A percentile compares a stretch with the other conserved stretches of the same genome.
These are phyloP conservation scores for Drosophila sechellia DNA, from an alignment of 1,140 invertebrate species.

Conservation along the genomic window DNA sequence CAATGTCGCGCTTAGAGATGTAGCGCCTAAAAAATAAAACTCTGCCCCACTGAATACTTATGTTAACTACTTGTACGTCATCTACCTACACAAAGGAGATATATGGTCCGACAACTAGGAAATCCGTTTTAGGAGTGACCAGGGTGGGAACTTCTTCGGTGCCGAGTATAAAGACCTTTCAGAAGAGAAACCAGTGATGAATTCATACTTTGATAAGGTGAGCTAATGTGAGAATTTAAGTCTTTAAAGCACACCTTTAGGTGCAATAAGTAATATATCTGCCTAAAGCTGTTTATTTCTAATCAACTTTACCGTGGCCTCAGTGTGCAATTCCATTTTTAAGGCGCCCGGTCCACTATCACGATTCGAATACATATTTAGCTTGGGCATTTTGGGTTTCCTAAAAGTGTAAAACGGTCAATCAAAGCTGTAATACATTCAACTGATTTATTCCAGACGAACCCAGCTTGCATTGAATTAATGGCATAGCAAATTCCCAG, in stretches of 20 bases:
- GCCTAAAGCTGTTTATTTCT: not conserved
- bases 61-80: rapidly evolving
- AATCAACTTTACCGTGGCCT: slow-evolving; percentile 84
- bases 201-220: no score
- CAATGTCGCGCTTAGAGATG: slow-evolving; percentile 86
- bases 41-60: not conserved
- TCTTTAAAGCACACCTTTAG: slow-evolving; percentile 13
- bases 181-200: not conserved
- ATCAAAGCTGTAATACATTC: not conserved
- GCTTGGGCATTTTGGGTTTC: slow-evolving; percentile 52
- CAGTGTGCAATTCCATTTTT: slow-evolving; percentile 86
- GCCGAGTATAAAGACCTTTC: slow-evolving; percentile 87
- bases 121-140: slow-evolving; percentile 87
- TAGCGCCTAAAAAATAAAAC: slow-evolving; percentile 79
- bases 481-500: slow-evolving; percentile 88
- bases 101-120: slow-evolving; percentile 85
- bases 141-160: slow-evolving; percentile 88
- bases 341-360: slow-evolving; percentile 86
- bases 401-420: slow-evolving; percentile 13
- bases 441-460: not conserved
- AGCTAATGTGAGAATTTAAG: not conserved
- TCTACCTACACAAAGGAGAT: slow-evolving; percentile 85
- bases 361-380: slow-evolving; percentile 84
- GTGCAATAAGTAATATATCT: not conserved
- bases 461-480: slow-evolving; percentile 87